These are phyloP conservation scores for Pardosa pseudoannulata DNA, from an alignment of 2,888 invertebrate species.

Conservation along the genomic window DNA sequence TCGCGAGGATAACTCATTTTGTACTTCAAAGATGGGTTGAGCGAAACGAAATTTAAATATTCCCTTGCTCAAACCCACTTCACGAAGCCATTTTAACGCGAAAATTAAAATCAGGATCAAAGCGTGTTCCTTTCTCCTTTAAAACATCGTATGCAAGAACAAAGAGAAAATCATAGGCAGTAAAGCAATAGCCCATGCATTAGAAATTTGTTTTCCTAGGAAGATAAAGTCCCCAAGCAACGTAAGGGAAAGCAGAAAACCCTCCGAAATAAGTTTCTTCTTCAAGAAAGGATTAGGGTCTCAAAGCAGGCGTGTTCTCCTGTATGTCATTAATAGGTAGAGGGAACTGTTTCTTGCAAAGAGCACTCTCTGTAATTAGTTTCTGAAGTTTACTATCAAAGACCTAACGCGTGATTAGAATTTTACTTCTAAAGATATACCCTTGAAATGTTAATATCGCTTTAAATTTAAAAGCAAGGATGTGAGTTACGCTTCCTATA, in stretches of 20 bases:
- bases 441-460: conserved; percentile 3
- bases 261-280: conserved; percentile 23
- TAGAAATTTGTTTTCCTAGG: conserved; percentile 40
- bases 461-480: background rate
- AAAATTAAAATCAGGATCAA: no score
- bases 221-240: conserved; percentile 10
- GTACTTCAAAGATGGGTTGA: no score
- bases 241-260: background rate
- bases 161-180: background rate
- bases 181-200: conserved; percentile 7
- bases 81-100: no score
- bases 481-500: no score
- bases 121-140: background rate
- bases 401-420: conserved; percentile 61
- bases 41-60: no score
- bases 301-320: conserved; percentile 6
- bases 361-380: conserved; percentile 59
- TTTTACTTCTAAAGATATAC: conserved; percentile 13
- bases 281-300: conserved; percentile 28
- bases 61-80: no score
- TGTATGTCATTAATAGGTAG: conserved; percentile 54
- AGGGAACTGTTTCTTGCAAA: conserved; percentile 38
- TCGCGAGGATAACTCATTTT: no score
- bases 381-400: conserved; percentile 46
- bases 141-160: background rate